Percentiles rank a stretch among this genome's conserved stretches.
Conservation (phyloP, 2,113 vertebrate species). For the Labrus mixtus region DNA sequence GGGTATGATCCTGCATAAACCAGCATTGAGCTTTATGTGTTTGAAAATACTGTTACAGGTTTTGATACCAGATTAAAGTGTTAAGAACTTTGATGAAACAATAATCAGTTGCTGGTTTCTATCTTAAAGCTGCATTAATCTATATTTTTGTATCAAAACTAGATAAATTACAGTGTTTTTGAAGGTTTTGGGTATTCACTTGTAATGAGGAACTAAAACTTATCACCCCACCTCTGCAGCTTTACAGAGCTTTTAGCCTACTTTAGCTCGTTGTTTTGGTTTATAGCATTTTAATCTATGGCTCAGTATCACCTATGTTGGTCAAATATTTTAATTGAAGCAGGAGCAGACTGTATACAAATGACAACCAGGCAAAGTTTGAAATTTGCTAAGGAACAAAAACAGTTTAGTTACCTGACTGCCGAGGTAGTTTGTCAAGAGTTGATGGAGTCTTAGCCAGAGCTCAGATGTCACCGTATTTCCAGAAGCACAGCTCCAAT, state of each 20-base stretch:
- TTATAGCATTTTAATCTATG: not conserved
- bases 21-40: not conserved
- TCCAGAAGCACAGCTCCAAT: not conserved
- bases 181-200: not conserved
- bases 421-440: not conserved
- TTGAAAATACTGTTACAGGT: constrained; percentile 1
- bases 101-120: not conserved
- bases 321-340: not conserved
- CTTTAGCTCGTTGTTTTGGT: not conserved
- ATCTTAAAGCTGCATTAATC: constrained; percentile 14
- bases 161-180: not conserved
- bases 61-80: constrained; percentile 11
- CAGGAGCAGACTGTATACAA: not conserved
- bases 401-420: no score
- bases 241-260: not conserved
- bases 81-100: not conserved
- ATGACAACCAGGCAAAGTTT: not conserved
- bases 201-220: not conserved
- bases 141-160: not conserved
- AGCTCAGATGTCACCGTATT: not conserved
- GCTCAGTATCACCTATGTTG: not conserved
- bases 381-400: not conserved
- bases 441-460: not conserved
- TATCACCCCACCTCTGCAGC: not conserved
- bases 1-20: constrained; percentile 85